phyloP scores from a whole-genome alignment of 2,797 vertebrate species.

The Hyperoplus immaculatus region DNA sequence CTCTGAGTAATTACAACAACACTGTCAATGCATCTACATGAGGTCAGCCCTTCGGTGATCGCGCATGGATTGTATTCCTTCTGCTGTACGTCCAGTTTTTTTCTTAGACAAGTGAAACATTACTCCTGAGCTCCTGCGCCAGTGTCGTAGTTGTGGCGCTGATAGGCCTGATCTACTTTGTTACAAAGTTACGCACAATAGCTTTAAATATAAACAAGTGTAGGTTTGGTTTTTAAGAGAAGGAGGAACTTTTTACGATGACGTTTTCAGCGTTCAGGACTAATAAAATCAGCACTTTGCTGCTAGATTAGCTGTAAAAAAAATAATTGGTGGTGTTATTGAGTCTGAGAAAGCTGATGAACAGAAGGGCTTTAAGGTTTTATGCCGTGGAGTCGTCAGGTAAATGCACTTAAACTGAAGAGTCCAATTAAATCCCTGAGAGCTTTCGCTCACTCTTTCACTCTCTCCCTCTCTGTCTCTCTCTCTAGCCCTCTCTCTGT shows the following conservation, averaged over 20 bases:
- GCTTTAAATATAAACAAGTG: too few species aligned
- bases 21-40: too few species aligned
- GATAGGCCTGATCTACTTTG: slow-evolving; percentile 29
- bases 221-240: slow-evolving; percentile 34
- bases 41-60: too few species aligned
- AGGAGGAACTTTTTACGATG: slow-evolving; percentile 39
- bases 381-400: slow-evolving; percentile 26
- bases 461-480: too few species aligned
- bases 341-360: slow-evolving; percentile 45
- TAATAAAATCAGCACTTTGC: slow-evolving; percentile 50
- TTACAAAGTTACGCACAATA: slow-evolving; percentile 17
- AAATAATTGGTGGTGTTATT: slow-evolving; percentile 37
- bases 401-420: slow-evolving; percentile 43
- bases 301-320: slow-evolving; percentile 49
- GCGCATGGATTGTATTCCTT: too few species aligned
- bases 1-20: too few species aligned
- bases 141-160: background rate
- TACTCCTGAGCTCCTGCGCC: too few species aligned
- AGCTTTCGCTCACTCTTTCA: background rate
- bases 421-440: slow-evolving; percentile 39
- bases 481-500: too few species aligned
- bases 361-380: slow-evolving; percentile 46
- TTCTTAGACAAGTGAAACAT: too few species aligned
- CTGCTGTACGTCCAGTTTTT: too few species aligned
- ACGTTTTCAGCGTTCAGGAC: slow-evolving; percentile 38